phyloP scores from a whole-genome alignment of 2,113 vertebrate genomes.

The Elachura formosa region DNA sequence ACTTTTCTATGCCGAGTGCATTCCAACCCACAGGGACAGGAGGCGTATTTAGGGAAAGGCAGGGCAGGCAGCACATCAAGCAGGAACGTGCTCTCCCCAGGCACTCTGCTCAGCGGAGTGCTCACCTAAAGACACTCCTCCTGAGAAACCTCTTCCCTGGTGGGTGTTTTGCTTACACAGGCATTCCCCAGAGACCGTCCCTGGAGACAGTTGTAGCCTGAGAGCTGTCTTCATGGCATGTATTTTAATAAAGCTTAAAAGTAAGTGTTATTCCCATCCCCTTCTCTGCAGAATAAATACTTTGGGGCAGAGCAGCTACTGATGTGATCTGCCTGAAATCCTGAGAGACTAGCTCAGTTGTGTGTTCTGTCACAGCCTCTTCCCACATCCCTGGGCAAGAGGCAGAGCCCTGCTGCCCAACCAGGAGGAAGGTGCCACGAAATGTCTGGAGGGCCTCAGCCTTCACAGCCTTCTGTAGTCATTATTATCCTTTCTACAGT shows the following conservation, averaged over 20 bases:
- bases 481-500: fast-evolving
- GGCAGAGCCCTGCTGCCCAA: neutral
- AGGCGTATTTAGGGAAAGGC: neutral
- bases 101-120: neutral
- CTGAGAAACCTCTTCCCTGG: neutral
- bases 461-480: neutral
- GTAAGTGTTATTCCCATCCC: neutral
- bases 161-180: neutral
- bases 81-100: fast-evolving
- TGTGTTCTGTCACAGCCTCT: neutral
- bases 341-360: neutral
- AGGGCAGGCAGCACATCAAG: neutral
- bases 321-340: neutral
- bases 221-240: neutral
- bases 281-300: neutral
- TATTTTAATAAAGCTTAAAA: slow-evolving; percentile 22
- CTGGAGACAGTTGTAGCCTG: neutral
- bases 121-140: neutral
- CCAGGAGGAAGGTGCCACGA: neutral
- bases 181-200: slow-evolving; percentile 8
- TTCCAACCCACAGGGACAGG: fast-evolving
- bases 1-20: neutral
- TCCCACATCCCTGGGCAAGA: fast-evolving
- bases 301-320: neutral
- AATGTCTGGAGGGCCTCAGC: neutral